A percentile compares a stretch with the other conserved stretches of the same genome.
phyloP scores from a whole-genome alignment of 2,113 vertebrate genomes.

The Ophiodon elongatus region DNA sequence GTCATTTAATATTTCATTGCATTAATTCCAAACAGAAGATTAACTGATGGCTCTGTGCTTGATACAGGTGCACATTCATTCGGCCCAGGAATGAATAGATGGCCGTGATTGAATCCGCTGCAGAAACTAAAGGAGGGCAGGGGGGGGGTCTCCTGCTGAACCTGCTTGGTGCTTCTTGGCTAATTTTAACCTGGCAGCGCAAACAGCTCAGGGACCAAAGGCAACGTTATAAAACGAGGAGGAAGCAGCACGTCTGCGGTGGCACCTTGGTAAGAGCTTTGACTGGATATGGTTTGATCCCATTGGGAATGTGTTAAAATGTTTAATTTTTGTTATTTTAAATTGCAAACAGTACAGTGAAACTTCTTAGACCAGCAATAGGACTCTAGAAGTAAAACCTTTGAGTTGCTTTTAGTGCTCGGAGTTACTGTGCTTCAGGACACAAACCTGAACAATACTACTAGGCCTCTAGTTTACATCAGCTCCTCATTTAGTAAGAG shows the following conservation, averaged over 20 bases:
- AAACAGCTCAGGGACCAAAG: constrained; percentile 35
- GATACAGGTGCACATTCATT: not conserved
- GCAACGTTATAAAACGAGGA: constrained; percentile 40
- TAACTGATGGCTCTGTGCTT: not conserved
- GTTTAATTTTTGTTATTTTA: not conserved
- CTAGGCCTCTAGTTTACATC: not conserved
- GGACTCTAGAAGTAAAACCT: not conserved
- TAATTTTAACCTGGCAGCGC: constrained; percentile 75
- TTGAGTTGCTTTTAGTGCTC: not conserved
- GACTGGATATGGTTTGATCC: not conserved
- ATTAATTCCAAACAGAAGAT: not conserved
- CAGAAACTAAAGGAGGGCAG: not conserved
- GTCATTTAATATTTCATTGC: not conserved
- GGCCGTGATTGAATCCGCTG: not conserved
- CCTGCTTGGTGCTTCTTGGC: constrained; percentile 53
- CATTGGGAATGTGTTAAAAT: not conserved
- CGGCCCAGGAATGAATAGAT: not conserved
- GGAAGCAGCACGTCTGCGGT: constrained; percentile 17
- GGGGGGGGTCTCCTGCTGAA: constrained; percentile 32
- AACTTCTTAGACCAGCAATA: not conserved
- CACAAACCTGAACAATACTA: not conserved
- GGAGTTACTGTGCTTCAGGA: not conserved
- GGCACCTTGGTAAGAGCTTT: constrained; percentile 55
- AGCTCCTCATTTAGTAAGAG: not conserved
- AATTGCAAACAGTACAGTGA: not conserved